Evolutionary conservation across 1,140 invertebrate genomes (phyloP), one percentile per base, ranked within the genome.

Genomic region (Drosophila ohnishii): DNA sequence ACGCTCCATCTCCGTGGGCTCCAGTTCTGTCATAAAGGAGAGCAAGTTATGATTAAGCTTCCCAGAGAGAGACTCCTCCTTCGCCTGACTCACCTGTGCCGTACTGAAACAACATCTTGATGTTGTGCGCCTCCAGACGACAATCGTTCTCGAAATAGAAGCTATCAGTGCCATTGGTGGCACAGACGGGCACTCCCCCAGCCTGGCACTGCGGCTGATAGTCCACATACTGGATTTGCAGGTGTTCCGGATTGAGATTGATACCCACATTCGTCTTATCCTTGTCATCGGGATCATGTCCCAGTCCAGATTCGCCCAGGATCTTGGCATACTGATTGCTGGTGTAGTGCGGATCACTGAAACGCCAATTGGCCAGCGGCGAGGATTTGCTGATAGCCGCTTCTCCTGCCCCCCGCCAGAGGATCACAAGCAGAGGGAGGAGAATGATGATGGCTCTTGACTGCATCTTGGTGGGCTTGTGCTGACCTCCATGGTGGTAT

Each of bases 171-270:
- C 83, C 83, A 44, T 86, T 82, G 16, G 83, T 86, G 28, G 83
- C 83, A 32, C 83, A 86, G 3, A 86, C 79, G 0, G 83, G 79
- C 5, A 82, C 51, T 1, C 83, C 83, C 0, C 83, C 83, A 0
- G 60, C 2, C 5, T 40, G 44, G 19, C 83, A 86, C 8, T 79
- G 71, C 1, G 78, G 71, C 45, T 82, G 83, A 16, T 86, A 79
- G 79, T 87, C 83, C 45, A 86, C 83, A 28, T 87, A 86, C 35
- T 87, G 70, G 51, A 78, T 84, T 19, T 84, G 80, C 48, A 83
- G 57, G n/a, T 62, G 50, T n/a, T 56, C 66, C 8, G 51, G 51
- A 37, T 55, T 55, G 1, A 55, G 19, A 14, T 37, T 37, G 25
- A 58, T 14, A 0, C 47, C 51, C 5, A 10, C 32, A 8, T 14